Percentiles rank a stretch among this genome's conserved stretches.
phyloP scores from a whole-genome alignment of 2,888 invertebrate genomes.

The Proisotoma minuta region DNA sequence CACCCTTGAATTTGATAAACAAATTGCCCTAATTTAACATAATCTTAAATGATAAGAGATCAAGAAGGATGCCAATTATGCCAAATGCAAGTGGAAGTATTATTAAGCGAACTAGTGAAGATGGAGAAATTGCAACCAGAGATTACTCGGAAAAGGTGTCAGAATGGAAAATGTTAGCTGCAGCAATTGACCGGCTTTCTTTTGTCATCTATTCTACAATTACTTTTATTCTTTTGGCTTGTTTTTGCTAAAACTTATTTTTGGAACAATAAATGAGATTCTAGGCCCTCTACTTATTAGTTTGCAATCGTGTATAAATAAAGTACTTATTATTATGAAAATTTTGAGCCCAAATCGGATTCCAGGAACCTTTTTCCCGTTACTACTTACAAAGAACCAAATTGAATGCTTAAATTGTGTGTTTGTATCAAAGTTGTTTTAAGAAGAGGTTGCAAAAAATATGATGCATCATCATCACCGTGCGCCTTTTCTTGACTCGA shows the following conservation, averaged over 20 bases:
- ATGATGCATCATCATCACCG: too few relatives aligned
- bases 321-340: too few relatives aligned
- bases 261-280: too few relatives aligned
- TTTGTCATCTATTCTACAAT: constrained; percentile 55
- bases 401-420: too few relatives aligned
- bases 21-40: neutral
- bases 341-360: too few relatives aligned
- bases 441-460: too few relatives aligned
- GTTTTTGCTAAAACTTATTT: constrained; percentile 22
- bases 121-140: constrained; percentile 19
- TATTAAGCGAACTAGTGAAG: constrained; percentile 18
- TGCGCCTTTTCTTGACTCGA: too few relatives aligned
- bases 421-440: too few relatives aligned
- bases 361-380: too few relatives aligned
- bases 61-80: neutral
- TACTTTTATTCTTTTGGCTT: constrained; percentile 40
- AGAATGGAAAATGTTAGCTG: constrained; percentile 63
- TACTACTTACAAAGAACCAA: too few relatives aligned
- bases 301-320: too few relatives aligned
- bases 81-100: neutral
- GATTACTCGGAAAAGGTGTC: constrained; percentile 22
- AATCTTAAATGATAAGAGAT: neutral
- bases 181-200: constrained; percentile 60
- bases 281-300: too few relatives aligned
- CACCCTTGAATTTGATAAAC: neutral